Evolutionary conservation across 2,113 vertebrate species (phyloP).

Genomic region (Protobothrops mucrosquamatus): DNA sequence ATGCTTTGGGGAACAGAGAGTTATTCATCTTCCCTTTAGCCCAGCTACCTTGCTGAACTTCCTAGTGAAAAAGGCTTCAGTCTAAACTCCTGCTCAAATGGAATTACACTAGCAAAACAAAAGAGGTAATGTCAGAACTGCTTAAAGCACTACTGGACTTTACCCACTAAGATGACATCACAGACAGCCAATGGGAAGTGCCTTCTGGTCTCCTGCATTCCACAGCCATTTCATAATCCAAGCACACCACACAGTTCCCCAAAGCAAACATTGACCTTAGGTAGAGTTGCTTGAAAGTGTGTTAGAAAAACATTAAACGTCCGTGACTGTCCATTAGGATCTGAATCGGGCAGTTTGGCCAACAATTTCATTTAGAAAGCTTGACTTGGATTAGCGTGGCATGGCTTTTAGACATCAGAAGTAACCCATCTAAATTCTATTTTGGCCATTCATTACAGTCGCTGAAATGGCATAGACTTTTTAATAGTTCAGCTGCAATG

Average conservation of each 20-base stretch:
- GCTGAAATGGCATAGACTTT: not conserved
- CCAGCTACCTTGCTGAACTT: constrained; percentile 1
- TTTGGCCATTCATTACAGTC: not conserved
- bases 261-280: constrained; percentile 13
- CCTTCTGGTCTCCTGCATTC: constrained; percentile 17
- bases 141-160: constrained; percentile 28
- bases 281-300: not conserved
- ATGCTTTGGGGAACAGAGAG: constrained; percentile 13
- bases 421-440: not conserved
- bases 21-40: constrained; percentile 19
- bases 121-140: not conserved
- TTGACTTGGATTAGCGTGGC: not conserved
- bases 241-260: not conserved
- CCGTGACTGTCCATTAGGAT: not conserved
- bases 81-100: constrained; percentile 7
- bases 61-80: constrained; percentile 18
- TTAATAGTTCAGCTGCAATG: not conserved
- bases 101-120: constrained; percentile 24
- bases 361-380: not conserved
- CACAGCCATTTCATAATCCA: constrained; percentile 36
- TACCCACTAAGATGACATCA: constrained; percentile 39
- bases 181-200: not conserved
- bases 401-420: not conserved
- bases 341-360: not conserved
- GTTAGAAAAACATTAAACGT: constrained; percentile 18